A percentile compares a stretch with the other conserved stretches of the same genome.
These are phyloP conservation scores for Pipistrellus kuhlii DNA, from an alignment of 2,797 vertebrate genomes.

Conservation along the genomic window DNA sequence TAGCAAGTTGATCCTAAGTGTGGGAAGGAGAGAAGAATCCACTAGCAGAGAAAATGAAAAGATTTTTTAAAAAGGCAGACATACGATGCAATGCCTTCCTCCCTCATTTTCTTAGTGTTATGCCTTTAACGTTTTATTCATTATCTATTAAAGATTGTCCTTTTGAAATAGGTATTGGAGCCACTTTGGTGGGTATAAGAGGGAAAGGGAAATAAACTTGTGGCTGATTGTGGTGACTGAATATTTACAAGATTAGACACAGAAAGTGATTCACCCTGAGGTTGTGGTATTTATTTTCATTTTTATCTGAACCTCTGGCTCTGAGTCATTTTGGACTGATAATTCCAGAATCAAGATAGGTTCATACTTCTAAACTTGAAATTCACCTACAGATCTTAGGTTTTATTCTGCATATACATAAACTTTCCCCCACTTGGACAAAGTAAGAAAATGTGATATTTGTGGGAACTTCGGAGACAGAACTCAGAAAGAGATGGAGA, in stretches of 20 bases:
- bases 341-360: background rate
- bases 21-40: background rate
- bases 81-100: background rate
- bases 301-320: background rate
- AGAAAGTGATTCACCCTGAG: background rate
- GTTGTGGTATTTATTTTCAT: background rate
- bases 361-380: background rate
- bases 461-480: background rate
- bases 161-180: background rate
- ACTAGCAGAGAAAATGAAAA: background rate
- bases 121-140: conserved; percentile 19
- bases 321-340: background rate
- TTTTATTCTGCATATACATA: background rate
- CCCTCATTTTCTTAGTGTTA: background rate
- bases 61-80: background rate
- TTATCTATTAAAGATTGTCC: background rate
- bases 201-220: background rate
- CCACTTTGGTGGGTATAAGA: background rate
- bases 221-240: background rate
- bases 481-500: background rate
- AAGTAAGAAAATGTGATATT: background rate
- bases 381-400: background rate
- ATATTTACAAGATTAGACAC: background rate
- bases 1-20: background rate
- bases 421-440: background rate